These are phyloP conservation scores for Zoanthus gigantus DNA, from an alignment of 92 coral and sea anemone genomes.

Conservation along the genomic window DNA sequence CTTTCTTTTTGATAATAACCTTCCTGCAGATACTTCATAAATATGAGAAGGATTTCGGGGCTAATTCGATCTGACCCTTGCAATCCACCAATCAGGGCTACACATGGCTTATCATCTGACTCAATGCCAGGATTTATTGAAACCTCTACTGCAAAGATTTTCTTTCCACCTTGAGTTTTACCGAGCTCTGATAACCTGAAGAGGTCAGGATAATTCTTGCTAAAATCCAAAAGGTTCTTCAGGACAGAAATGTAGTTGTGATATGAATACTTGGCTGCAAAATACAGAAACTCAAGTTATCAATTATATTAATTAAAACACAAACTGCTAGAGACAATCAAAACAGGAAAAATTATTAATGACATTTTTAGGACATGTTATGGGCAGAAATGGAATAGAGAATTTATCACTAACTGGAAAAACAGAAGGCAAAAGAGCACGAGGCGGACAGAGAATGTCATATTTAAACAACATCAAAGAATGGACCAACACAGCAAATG, in stretches of 20 bases:
- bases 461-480: too few relatives aligned
- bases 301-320: too few relatives aligned
- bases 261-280: constrained; percentile 60
- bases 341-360: too few relatives aligned
- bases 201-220: constrained; percentile 70
- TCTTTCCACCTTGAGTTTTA: constrained; percentile 69
- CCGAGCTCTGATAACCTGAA: constrained; percentile 74
- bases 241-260: constrained; percentile 72
- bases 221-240: constrained; percentile 59
- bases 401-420: too few relatives aligned
- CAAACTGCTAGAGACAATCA: too few relatives aligned
- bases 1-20: constrained; percentile 71
- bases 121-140: constrained; percentile 67
- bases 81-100: constrained; percentile 91
- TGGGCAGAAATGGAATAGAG: too few relatives aligned
- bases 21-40: constrained; percentile 75
- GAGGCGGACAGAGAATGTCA: too few relatives aligned
- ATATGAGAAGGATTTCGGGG: constrained; percentile 84
- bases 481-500: too few relatives aligned
- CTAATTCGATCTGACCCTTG: constrained; percentile 86
- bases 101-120: constrained; percentile 66
- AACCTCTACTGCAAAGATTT: constrained; percentile 72
- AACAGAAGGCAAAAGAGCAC: too few relatives aligned
- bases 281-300: not conserved
- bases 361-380: too few relatives aligned